Base-by-base conservation (phyloP, 2,888 invertebrate genomes). In the Ferdinandea cuprea region DNA sequence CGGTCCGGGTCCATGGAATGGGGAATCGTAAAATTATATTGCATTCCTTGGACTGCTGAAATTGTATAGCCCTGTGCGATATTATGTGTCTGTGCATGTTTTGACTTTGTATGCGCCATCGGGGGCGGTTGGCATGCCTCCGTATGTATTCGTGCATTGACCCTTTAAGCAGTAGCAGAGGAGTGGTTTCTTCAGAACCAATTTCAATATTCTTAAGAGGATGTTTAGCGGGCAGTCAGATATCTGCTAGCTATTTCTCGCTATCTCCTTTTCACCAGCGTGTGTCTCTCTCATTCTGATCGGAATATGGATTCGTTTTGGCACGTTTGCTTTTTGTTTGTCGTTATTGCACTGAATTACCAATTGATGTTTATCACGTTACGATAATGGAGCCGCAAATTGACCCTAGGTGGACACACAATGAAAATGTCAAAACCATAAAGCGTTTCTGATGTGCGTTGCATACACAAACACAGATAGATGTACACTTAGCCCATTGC, bases 291-390 rank as follows among this genome's bases (percentile, higher is more conserved):
- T 25, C 25, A 13, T 19, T 48, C 58, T 32, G 21, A 32, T 40
- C 35, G 15, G n/a, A 4, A 32, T 25, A 8, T 52, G 15, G 30
- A 15, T 13, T 35, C 0, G 2, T 37, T 25, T 28, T 15, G 28
- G 30, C 6, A n/a, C 37, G 21, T 54, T 40, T 21, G n/a, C 13
- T n/a, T n/a, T 50, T 52, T 59, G 19, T 30, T 58, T 40, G 48
- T 35, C 35, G 25, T 28, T 73, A 46, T 30, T 74, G 32, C 48
- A 44, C 54, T 32, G 42, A 11, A 44, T 32, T 52, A 37, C 66
- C 48, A 44, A 65, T 58, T 50, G 59, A 68, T 59, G 44, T 52
- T 76, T 76, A 69, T 69, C 54, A 54, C 44, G 69, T 66, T 76
- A 68, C 52, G 44, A 42, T 66, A 69, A 68, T 61, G 54, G 42